Evolutionary conservation across 1,140 invertebrate species (phyloP), one percentile per base, ranked within the genome.

Genomic region (Zaprionus vittiger): DNA sequence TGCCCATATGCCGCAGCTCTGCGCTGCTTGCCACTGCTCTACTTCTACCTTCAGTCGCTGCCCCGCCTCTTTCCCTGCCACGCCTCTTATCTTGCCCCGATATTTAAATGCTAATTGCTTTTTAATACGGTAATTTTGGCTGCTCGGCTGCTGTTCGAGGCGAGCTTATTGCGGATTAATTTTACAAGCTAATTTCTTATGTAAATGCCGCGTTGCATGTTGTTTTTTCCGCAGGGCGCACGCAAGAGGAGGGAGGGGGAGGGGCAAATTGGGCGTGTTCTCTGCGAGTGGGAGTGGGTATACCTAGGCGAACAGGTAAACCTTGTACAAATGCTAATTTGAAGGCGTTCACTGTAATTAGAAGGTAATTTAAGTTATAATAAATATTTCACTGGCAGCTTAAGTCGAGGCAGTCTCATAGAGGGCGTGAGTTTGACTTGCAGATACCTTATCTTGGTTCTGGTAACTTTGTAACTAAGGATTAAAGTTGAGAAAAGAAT

Each of bases 151-250:
- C 71, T 72, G 77, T 81, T 84, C 73, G 83, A 79, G 62, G 64
- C 64, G 71, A 81, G 83, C 90, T 92, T 92, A 92, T 91, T 91
- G 90, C 77, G 86, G 90, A 91, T 92, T 92, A 91, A 91, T 92
- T 91, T 83, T 91, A 92, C 90, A 87, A 87, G 90, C 86, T 89
- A 92, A 92, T 92, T 91, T 91, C 91, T 85, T 87, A 92, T 91
- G 90, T 92, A 91, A 92, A 92, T 92, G 73, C 73, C 76, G 28
- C 85, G 68, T 90, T 82, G 68, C 81, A 75, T 85, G 85, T 84
- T 89, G 52, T 81, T 80, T 56, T 80, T 74, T 72, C 74, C 65
- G 63, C 54, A 57, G 69, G 63, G 47, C 41, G 41, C 37, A 2
- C 37, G 37, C 37, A 38, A 37, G 34, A 1, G 4, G 38, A 1